Evolutionary conservation across 2,888 invertebrate genomes (phyloP), one percentile per base, ranked within the genome.

Genomic region (Dasysyrphus albostriatus): DNA sequence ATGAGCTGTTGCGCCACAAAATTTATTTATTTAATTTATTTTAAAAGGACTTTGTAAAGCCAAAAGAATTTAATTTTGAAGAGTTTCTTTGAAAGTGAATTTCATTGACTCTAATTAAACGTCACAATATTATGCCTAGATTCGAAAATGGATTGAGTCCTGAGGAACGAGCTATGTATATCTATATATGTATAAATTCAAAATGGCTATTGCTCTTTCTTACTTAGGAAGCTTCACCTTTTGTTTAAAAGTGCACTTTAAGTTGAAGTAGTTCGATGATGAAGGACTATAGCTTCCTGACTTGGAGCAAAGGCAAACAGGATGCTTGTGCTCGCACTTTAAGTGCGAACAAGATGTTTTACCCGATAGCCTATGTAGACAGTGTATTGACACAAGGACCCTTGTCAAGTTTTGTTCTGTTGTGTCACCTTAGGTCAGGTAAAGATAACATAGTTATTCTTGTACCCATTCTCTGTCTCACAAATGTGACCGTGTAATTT

Each of bases 361-460:
- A 67, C 70, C 19, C 61, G 70, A 87, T 87, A 75, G 73, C 65
- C 39, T 58, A 54, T 10, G 29, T 29, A 58, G 56, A 58, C 42
- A 56, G 42, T 73, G 58, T 44, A 63, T 69, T 69, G 69, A 56
- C 32, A 72, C 70, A 69, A 78, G 85, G 59, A 87, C 87, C 87
- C 87, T 87, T 83, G 87, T 87, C 87, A 87, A 87, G 83, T 87
- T 83, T 79, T 75, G 70, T 75, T 87, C 83, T 78, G 78, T 87
- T 87, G 87, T 87, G 87, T 83, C 87, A 87, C 87, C 83, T 87
- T 79, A 75, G 83, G 83, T 82, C 83, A 83, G 83, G 83, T 78
- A 76, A 72, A 87, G 87, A 87, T 87, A 87, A 83, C 87, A 83
- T 75, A 87, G 83, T 79, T 78, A 70, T 74, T 87, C 69, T 77